A percentile compares a stretch with the other conserved stretches of the same genome.
Conservation (phyloP, 30 jellyfish, hydroid and myxozoan genomes). For the Rhopilema esculentum region DNA sequence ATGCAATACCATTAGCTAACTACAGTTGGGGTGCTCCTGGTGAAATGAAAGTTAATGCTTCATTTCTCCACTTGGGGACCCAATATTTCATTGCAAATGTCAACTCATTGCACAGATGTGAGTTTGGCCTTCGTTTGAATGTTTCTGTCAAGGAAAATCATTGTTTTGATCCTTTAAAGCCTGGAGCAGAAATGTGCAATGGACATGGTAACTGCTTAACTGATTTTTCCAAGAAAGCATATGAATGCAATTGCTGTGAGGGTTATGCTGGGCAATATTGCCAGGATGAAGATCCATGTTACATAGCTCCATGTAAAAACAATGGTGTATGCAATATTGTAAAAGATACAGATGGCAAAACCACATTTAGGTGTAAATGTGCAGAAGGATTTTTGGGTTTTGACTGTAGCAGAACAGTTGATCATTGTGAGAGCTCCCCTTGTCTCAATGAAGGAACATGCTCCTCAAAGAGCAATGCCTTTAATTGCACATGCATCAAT, state of each 20-base stretch:
- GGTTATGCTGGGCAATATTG: constrained; percentile 90
- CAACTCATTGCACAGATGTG: constrained; percentile 83
- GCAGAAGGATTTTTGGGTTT: constrained; percentile 73
- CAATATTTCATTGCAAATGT: constrained; percentile 94
- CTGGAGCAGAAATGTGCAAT: constrained; percentile 58
- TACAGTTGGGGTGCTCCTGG: constrained; percentile 46
- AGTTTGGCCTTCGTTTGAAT: constrained; percentile 91
- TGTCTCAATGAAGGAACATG: constrained; percentile 88
- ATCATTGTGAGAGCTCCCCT: constrained; percentile 78
- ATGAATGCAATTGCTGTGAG: constrained; percentile 86
- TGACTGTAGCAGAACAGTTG: constrained; percentile 74
- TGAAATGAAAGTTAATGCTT: constrained; percentile 66
- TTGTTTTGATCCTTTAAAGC: constrained; percentile 67
- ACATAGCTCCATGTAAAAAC: constrained; percentile 76
- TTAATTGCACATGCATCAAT: constrained; percentile 75
- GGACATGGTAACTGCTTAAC: constrained; percentile 94
- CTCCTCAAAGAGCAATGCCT: constrained; percentile 36
- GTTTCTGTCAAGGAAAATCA: constrained; percentile 85
- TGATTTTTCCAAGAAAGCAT: constrained; percentile 57
- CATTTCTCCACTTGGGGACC: constrained; percentile 76
- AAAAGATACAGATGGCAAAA: constrained; percentile 38
- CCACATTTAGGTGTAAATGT: constrained; percentile 83
- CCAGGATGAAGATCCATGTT: constrained; percentile 93
- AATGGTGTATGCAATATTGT: constrained; percentile 75
- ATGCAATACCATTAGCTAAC: constrained; percentile 82